Percentiles rank a stretch among this genome's conserved stretches.
These are phyloP conservation scores for Melanchra persicariae DNA, from an alignment of 2,888 invertebrate genomes.

Conservation along the genomic window DNA sequence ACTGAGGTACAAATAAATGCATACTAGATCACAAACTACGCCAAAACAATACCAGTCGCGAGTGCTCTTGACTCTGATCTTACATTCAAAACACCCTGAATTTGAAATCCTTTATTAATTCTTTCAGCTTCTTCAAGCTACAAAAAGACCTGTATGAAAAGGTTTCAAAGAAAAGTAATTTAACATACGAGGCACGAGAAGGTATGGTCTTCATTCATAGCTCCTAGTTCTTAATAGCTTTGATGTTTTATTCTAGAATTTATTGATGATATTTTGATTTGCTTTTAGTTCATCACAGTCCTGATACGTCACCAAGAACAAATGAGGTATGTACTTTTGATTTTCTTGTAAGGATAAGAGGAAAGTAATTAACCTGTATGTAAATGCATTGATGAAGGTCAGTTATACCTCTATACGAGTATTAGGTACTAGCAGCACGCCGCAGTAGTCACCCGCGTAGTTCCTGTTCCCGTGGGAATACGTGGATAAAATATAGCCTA, in stretches of 20 bases:
- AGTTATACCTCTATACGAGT: not conserved
- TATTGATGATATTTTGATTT: slow-evolving; percentile 20
- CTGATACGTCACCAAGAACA: slow-evolving; percentile 63
- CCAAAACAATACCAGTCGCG: not conserved
- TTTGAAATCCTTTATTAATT: not conserved
- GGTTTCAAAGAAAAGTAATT: slow-evolving; percentile 70
- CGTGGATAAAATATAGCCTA: no score
- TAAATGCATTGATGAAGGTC: not conserved
- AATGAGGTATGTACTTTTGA: slow-evolving; percentile 65
- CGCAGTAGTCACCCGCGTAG: no score
- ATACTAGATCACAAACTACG: not conserved
- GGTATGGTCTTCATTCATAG: slow-evolving; percentile 64
- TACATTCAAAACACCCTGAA: not conserved
- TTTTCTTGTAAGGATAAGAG: not conserved
- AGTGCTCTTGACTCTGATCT: not conserved
- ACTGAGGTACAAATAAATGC: no score
- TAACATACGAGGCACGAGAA: slow-evolving; percentile 67
- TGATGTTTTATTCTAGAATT: no score
- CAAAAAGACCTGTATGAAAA: slow-evolving; percentile 82
- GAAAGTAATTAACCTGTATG: not conserved
- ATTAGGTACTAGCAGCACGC: no score
- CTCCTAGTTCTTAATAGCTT: not conserved
- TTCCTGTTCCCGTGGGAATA: no score
- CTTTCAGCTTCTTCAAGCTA: slow-evolving; percentile 83
- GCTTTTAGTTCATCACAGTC: slow-evolving; percentile 61